Evolutionary conservation across 2,888 invertebrate species (phyloP).

Genomic region (Eupithecia pulchellata): DNA sequence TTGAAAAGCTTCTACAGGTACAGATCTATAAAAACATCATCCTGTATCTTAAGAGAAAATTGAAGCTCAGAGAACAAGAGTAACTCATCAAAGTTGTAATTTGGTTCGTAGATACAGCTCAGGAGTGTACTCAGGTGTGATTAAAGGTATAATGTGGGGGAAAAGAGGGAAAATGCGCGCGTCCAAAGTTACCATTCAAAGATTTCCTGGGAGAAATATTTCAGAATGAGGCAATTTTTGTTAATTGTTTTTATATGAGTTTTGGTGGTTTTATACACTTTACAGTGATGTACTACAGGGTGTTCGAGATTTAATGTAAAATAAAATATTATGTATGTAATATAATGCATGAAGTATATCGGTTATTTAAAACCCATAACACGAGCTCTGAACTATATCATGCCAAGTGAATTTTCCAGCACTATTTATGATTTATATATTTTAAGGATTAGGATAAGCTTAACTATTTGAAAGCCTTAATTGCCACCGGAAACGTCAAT

Average conservation of each 20-base stretch:
- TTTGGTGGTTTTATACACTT: background rate
- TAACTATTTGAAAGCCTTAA: background rate
- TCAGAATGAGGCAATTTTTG: background rate
- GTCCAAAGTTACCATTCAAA: background rate
- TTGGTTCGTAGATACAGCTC: constrained; percentile 52
- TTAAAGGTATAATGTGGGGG: background rate
- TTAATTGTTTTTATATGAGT: background rate
- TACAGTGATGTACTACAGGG: too few relatives aligned
- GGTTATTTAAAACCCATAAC: too few relatives aligned
- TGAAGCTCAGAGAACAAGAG: constrained; percentile 42
- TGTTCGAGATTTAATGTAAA: too few relatives aligned
- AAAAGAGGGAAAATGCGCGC: background rate
- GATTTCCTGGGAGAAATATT: background rate
- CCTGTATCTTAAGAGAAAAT: constrained; percentile 47
- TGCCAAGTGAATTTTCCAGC: too few relatives aligned
- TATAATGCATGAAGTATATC: too few relatives aligned
- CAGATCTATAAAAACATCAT: constrained; percentile 1
- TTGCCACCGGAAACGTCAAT: background rate
- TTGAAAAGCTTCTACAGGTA: constrained; percentile 7
- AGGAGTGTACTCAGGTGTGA: constrained; percentile 25
- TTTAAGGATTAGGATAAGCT: background rate
- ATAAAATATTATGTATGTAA: too few relatives aligned
- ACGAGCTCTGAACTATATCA: too few relatives aligned
- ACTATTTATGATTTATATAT: too few relatives aligned
- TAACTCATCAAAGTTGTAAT: constrained; percentile 67